These are phyloP conservation scores for Phainopepla nitens DNA, from an alignment of 2,113 vertebrate genomes.

Conservation along the genomic window DNA sequence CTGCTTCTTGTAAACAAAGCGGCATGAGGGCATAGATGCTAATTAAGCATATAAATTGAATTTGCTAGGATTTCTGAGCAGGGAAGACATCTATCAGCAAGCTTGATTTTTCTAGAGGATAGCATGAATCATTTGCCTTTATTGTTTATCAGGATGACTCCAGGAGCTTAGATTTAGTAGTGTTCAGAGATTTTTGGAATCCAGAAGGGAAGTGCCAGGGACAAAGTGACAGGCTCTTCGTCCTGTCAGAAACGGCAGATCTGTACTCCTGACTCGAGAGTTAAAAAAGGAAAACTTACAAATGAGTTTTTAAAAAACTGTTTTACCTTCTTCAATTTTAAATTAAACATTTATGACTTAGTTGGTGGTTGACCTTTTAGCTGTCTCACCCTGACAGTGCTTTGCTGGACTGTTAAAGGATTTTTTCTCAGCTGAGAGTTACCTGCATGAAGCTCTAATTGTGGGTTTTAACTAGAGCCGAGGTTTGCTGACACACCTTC, in stretches of 20 bases:
- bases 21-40: neutral
- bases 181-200: neutral
- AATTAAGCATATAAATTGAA: neutral
- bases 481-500: neutral
- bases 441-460: neutral
- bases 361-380: neutral
- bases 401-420: neutral
- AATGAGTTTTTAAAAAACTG: accelerated
- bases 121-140: neutral
- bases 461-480: neutral
- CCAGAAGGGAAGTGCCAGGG: neutral
- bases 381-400: neutral
- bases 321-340: neutral
- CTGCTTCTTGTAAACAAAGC: neutral
- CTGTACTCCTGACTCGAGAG: neutral
- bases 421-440: neutral
- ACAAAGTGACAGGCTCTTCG: neutral
- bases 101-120: neutral
- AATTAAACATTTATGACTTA: neutral
- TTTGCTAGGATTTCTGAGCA: neutral
- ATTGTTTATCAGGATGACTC: neutral
- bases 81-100: neutral
- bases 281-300: neutral
- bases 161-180: neutral
- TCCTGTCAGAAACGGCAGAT: neutral